Conservation (phyloP, 1,140 invertebrate species). For the Panagrolaimus sp. region DNA sequence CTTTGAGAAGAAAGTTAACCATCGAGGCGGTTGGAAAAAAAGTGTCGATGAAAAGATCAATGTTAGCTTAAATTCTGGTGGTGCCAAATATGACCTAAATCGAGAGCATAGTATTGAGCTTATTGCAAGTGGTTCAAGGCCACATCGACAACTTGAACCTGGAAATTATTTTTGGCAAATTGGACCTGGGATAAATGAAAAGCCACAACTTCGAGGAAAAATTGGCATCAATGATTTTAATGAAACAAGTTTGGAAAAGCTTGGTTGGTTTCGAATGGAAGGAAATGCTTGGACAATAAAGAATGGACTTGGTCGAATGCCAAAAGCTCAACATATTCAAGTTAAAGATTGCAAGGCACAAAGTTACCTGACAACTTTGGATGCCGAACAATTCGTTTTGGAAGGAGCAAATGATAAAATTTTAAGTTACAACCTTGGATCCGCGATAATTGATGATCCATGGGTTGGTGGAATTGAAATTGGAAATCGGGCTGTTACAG, state of each 20-base stretch:
- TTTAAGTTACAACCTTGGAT: slow-evolving; percentile 43
- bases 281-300: slow-evolving; percentile 38
- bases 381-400: slow-evolving; percentile 48
- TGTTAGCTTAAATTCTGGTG: slow-evolving; percentile 46
- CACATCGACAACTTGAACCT: slow-evolving; percentile 43
- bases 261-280: slow-evolving; percentile 48
- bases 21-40: slow-evolving; percentile 26
- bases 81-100: slow-evolving; percentile 50
- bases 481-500: slow-evolving; percentile 34
- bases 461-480: slow-evolving; percentile 44
- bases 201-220: slow-evolving; percentile 27
- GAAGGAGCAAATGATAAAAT: slow-evolving; percentile 36
- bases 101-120: slow-evolving; percentile 33
- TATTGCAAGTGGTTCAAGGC: slow-evolving; percentile 38
- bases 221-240: slow-evolving; percentile 38
- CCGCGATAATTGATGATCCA: slow-evolving; percentile 36
- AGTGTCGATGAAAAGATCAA: slow-evolving; percentile 34
- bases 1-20: slow-evolving; percentile 33
- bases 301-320: slow-evolving; percentile 46
- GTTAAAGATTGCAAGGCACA: slow-evolving; percentile 48
- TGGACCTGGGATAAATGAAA: slow-evolving; percentile 22
- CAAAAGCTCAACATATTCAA: slow-evolving; percentile 36
- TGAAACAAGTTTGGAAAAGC: slow-evolving; percentile 45
- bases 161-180: slow-evolving; percentile 47
- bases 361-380: slow-evolving; percentile 46